Evolutionary conservation across 2,888 invertebrate genomes (phyloP).

Genomic region (Hypsopygia costalis): DNA sequence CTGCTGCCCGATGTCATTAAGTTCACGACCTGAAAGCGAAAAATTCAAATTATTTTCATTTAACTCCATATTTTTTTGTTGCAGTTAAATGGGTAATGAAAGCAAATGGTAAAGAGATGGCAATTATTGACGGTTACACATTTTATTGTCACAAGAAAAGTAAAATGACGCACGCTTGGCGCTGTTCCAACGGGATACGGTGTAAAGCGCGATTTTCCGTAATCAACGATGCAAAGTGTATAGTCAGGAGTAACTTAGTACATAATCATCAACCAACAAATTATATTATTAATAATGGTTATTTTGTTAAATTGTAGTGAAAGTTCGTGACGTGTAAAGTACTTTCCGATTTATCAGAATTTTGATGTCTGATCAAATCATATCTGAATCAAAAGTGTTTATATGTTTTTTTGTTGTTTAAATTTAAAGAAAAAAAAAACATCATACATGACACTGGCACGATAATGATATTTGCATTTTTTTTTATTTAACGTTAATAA

Average conservation of each 20-base stretch:
- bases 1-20: no score
- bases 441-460: no score
- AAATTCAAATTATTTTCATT: no score
- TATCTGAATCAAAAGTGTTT: no score
- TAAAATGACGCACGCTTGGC: conserved; percentile 1
- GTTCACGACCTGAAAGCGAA: no score
- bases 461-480: no score
- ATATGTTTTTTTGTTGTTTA: no score
- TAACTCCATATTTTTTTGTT: no score
- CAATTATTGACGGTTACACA: conserved; percentile 1
- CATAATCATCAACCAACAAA: neutral
- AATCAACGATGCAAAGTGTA: conserved; percentile 3
- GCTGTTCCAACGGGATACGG: conserved; percentile 16
- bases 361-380: no score
- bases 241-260: conserved; percentile 12
- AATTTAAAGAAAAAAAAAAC: no score
- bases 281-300: neutral
- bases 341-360: no score
- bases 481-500: no score
- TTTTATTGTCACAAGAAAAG: neutral
- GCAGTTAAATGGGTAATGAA: neutral
- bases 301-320: conserved; percentile 1
- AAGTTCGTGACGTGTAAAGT: neutral
- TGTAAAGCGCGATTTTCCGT: conserved; percentile 28
- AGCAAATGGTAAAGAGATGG: neutral